These are phyloP conservation scores for Scaptomyza polygonia DNA, from an alignment of 2,888 invertebrate species.

Conservation along the genomic window DNA sequence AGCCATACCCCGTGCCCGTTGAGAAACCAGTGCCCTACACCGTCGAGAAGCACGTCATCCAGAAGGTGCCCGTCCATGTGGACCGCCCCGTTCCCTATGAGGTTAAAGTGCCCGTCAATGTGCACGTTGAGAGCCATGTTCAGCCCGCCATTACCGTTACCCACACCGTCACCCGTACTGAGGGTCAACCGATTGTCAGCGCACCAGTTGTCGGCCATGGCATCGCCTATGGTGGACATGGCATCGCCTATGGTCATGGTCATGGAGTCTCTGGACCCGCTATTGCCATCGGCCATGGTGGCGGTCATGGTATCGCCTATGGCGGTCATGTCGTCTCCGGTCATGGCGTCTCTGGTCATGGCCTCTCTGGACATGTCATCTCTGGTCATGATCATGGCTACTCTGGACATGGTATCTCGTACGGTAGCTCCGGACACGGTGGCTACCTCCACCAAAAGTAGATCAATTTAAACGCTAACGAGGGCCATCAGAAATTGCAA, in stretches of 20 bases:
- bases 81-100: conserved; percentile 88
- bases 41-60: conserved; percentile 87
- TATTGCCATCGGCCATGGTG: conserved; percentile 28
- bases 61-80: conserved; percentile 87
- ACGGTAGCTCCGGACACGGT: conserved; percentile 48
- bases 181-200: conserved; percentile 55
- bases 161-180: conserved; percentile 63
- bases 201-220: conserved; percentile 58
- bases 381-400: conserved; percentile 52
- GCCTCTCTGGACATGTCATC: conserved; percentile 41
- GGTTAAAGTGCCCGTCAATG: conserved; percentile 87
- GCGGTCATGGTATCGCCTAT: conserved; percentile 45
- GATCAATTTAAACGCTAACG: conserved; percentile 70
- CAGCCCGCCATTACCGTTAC: conserved; percentile 65
- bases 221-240: conserved; percentile 32
- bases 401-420: conserved; percentile 47
- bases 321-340: conserved; percentile 28
- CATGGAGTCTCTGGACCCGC: conserved; percentile 17
- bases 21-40: conserved; percentile 86
- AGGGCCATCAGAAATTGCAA: conserved; percentile 61
- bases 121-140: conserved; percentile 82
- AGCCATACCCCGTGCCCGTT: conserved; percentile 88
- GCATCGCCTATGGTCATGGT: conserved; percentile 25
- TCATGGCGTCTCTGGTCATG: conserved; percentile 31
- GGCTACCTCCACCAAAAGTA: conserved; percentile 82